Evolutionary conservation across 2,113 vertebrate genomes (phyloP), one percentile per base, ranked within the genome.

Genomic region (Perca flavescens): DNA sequence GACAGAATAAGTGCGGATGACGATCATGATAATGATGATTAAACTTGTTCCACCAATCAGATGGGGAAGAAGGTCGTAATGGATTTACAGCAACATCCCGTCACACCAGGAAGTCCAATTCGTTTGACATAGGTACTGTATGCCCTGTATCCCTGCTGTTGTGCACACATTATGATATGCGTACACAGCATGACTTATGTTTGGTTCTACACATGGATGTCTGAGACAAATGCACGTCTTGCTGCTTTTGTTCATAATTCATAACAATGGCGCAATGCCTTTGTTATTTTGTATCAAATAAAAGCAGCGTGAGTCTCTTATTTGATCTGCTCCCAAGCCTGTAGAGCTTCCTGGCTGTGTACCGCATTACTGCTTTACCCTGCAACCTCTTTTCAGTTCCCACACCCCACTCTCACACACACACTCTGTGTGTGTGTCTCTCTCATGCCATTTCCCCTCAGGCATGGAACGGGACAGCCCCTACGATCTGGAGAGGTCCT

Each of bases 61-160:
- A 89, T 66, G 89, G 94, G 46, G 92, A 91, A 14, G 83, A 72
- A 72, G 90, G 71, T 12, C 81, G 74, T 65, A 91, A 90, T 64
- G 89, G 86, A 56, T 89, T 88, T 62, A 87, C 92, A 64, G 81
- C 83, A 2, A 53, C 94, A n/a, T 90, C 91, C 3, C 90, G 87
- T 85, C 88, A 88, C 86, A 94, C 91, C 90, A 95, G 91, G 87
- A 96, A 95, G 92, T 90, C 95, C 74, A 90, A 83, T 86, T 96
- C 95, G 0, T 94, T 94, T 88, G 95, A 96, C 87, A 94, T 92
- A 94, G 95, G 95, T 95, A 93, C 77, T 63, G 80, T 67, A 5
- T 64, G 46, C 25, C 0, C 2, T 47, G 36, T 40, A 9, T 56
- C 43, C 61, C 47, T 64, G 15, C 74, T 77, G 58, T 16, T 74